These are phyloP conservation scores for Tamias sibiricus DNA, from an alignment of 2,113 vertebrate species.

Conservation along the genomic window DNA sequence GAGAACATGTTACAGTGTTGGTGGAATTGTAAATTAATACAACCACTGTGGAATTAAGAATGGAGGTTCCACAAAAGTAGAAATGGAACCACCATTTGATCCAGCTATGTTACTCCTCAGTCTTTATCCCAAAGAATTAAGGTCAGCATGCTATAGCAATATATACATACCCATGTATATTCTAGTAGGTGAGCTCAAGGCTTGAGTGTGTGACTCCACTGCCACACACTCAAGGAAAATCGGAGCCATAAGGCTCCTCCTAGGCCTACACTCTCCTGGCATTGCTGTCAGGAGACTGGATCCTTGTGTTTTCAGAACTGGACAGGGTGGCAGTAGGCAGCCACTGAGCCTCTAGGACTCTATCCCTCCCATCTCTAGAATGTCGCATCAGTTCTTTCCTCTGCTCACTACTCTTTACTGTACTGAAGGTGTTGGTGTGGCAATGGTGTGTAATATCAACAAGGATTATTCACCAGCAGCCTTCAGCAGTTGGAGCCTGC, in stretches of 20 bases:
- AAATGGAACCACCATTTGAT: no score
- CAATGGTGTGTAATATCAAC: background rate
- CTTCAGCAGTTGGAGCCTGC: no score
- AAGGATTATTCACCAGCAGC: background rate
- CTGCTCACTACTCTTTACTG: background rate
- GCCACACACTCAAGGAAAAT: background rate
- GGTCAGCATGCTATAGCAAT: no score
- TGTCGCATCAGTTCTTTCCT: background rate
- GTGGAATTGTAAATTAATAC: no score
- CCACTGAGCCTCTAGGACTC: background rate
- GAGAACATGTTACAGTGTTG: no score
- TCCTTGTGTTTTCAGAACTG: background rate
- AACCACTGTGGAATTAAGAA: no score
- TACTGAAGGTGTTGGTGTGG: background rate
- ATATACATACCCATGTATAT: background rate
- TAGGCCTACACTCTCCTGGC: background rate
- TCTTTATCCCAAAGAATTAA: no score
- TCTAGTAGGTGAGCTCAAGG: constrained; percentile 76
- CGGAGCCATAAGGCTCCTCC: background rate
- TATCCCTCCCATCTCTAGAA: background rate
- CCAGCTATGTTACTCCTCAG: no score
- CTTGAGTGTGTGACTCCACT: background rate
- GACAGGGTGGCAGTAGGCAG: background rate
- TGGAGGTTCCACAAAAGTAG: no score
- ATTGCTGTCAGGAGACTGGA: accelerated